A percentile compares a stretch with the other conserved stretches of the same genome.
Conservation (phyloP, 2,888 invertebrate species). For the Acronicta alni region DNA sequence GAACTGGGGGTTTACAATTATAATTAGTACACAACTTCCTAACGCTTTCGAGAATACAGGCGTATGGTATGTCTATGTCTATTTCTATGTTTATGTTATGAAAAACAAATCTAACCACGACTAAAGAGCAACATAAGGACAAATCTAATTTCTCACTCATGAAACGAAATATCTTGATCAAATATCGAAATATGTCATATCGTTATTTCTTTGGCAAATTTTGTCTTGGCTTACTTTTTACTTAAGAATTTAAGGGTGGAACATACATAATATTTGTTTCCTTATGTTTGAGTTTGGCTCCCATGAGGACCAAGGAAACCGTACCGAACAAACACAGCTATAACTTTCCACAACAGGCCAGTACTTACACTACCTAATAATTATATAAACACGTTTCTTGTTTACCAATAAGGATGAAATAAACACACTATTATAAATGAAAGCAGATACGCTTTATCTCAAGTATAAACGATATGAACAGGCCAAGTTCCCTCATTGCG, state of each 20-base stretch:
- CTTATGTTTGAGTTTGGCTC: conserved; percentile 53
- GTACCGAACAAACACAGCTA: conserved; percentile 36
- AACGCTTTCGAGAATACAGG: too few relatives aligned
- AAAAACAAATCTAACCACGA: too few relatives aligned
- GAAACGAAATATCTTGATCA: neutral
- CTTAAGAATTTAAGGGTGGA: conserved; percentile 40
- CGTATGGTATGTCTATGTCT: too few relatives aligned
- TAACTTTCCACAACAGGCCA: conserved; percentile 35
- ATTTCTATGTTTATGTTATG: neutral
- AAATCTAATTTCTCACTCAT: neutral
- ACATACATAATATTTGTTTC: conserved; percentile 56
- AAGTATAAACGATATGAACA: conserved; percentile 55
- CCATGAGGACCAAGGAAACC: conserved; percentile 27
- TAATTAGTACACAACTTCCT: too few relatives aligned
- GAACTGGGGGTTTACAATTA: too few relatives aligned
- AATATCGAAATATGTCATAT: conserved; percentile 10
- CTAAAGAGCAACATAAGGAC: too few relatives aligned
- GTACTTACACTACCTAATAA: conserved; percentile 39
- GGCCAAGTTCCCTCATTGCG: conserved; percentile 59
- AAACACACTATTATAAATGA: conserved; percentile 36
- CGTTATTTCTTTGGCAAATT: conserved; percentile 18
- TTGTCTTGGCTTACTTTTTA: conserved; percentile 45
- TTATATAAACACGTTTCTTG: conserved; percentile 36
- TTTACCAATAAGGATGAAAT: conserved; percentile 38
- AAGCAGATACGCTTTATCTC: conserved; percentile 49